Percentiles rank a stretch among this genome's conserved stretches.
Conservation (phyloP, 2,797 vertebrate species). For the Chaetodon trifasciatus region DNA sequence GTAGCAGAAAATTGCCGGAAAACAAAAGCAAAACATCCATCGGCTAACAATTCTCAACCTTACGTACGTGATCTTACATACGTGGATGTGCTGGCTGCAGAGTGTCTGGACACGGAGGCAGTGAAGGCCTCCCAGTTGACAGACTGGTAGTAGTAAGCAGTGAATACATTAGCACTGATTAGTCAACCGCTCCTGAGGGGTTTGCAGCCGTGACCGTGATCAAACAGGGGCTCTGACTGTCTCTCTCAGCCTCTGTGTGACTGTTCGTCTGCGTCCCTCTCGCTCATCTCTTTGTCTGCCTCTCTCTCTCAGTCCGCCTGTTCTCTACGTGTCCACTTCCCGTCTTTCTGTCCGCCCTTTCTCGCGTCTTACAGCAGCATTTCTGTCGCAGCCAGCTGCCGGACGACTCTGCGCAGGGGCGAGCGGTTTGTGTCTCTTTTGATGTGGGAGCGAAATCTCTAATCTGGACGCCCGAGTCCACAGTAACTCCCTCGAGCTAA, state of each 20-base stretch:
- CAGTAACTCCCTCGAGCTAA: conserved; percentile 47
- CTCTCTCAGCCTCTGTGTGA: neutral
- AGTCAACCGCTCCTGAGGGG: conserved; percentile 64
- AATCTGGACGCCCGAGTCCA: conserved; percentile 46
- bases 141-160: conserved; percentile 69
- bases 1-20: neutral
- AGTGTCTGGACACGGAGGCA: conserved; percentile 51
- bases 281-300: conserved; percentile 15
- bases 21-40: neutral
- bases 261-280: conserved; percentile 13
- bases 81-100: conserved; percentile 19
- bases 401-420: conserved; percentile 10
- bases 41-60: neutral
- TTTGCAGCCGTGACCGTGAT: conserved; percentile 38
- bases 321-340: neutral
- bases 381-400: conserved; percentile 45
- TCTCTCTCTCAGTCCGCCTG: neutral
- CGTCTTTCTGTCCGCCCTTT: neutral
- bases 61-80: neutral
- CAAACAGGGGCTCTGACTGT: conserved; percentile 44
- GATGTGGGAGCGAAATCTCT: conserved; percentile 52
- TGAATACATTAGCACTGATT: conserved; percentile 79
- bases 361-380: neutral
- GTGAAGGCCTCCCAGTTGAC: conserved; percentile 58
- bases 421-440: conserved; percentile 42